Conservation (phyloP, 2,888 invertebrate genomes). For the Balanococcus diminutus region DNA sequence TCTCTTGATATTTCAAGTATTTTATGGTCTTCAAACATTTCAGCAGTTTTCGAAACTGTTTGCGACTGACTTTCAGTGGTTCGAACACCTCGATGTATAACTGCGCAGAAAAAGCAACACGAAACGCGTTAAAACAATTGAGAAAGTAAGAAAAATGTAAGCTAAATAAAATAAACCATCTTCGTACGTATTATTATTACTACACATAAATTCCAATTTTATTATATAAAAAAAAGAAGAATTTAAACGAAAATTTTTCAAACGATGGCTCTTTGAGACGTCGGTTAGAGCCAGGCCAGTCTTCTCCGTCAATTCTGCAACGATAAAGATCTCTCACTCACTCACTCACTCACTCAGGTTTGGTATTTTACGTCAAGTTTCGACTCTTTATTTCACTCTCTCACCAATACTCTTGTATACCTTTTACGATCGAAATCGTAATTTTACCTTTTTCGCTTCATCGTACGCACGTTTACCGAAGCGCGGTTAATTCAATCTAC, state of each 20-base stretch:
- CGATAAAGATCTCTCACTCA: background rate
- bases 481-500: slow-evolving; percentile 26
- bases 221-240: too few relatives aligned
- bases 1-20: slow-evolving; percentile 81
- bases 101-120: slow-evolving; percentile 63
- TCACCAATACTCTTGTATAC: too few relatives aligned
- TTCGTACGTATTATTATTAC: background rate
- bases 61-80: slow-evolving; percentile 79
- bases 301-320: background rate
- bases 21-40: slow-evolving; percentile 81
- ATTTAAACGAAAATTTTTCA: too few relatives aligned
- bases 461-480: background rate
- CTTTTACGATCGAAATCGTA: slow-evolving; percentile 1
- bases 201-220: background rate
- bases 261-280: too few relatives aligned
- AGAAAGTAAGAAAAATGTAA: background rate
- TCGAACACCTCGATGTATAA: slow-evolving; percentile 81
- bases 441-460: background rate
- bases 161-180: background rate
- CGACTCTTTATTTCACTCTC: background rate
- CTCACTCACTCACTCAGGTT: too few relatives aligned
- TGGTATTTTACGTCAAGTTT: background rate
- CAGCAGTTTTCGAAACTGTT: slow-evolving; percentile 80
- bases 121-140: background rate
- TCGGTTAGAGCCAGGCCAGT: background rate